These are phyloP conservation scores for Ondatra zibethicus DNA, from an alignment of 2,113 vertebrate species.

Conservation along the genomic window DNA sequence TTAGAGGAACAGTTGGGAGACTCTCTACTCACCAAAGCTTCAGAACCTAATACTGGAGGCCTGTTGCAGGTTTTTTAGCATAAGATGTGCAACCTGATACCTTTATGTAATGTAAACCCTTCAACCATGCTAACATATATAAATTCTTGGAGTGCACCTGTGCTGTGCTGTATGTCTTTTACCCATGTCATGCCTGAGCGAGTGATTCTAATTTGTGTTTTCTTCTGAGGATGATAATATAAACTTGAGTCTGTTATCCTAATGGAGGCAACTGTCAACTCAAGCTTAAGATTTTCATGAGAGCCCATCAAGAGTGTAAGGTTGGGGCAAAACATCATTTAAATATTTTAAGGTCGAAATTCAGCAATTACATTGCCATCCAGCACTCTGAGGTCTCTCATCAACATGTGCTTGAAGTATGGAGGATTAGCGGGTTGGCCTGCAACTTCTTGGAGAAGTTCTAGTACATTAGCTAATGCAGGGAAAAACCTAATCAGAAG, in stretches of 20 bases:
- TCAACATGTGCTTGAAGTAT: conserved; percentile 83
- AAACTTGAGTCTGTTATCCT: conserved; percentile 13
- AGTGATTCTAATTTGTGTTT: conserved; percentile 39
- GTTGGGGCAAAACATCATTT: conserved; percentile 61
- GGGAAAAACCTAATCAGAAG: conserved; percentile 77
- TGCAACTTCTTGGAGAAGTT: conserved; percentile 83
- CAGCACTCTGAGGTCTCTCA: conserved; percentile 79
- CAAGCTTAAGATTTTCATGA: conserved; percentile 44
- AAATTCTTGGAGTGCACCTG: background rate
- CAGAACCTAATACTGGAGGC: background rate
- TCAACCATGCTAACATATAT: background rate
- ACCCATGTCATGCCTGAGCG: conserved; percentile 42
- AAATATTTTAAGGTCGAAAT: conserved; percentile 81
- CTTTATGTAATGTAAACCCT: conserved; percentile 2
- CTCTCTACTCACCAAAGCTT: background rate
- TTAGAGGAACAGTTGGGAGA: background rate
- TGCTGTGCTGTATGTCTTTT: background rate
- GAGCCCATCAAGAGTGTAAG: background rate
- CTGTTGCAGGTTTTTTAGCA: background rate
- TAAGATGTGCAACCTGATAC: background rate
- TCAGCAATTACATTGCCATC: conserved; percentile 65
- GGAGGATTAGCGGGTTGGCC: conserved; percentile 84
- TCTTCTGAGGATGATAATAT: background rate
- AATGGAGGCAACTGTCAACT: conserved; percentile 53
- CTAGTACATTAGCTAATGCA: conserved; percentile 88